Conservation (phyloP, 2,113 vertebrate species). For the Spea multiplicata region DNA sequence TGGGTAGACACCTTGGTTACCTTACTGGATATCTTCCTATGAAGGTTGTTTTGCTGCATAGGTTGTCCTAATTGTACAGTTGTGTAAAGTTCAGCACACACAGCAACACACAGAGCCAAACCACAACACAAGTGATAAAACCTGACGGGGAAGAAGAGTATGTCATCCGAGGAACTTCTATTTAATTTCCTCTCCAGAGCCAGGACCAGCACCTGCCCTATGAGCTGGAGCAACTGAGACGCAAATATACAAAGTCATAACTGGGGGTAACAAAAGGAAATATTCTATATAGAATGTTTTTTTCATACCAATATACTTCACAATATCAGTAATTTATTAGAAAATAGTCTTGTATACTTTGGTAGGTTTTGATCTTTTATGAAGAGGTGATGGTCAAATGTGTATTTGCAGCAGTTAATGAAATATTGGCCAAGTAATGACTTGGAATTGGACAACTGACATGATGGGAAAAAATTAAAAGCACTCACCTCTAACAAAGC, state of each 20-base stretch:
- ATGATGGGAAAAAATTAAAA: not conserved
- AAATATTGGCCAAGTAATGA: not conserved
- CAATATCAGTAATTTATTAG: too few species aligned
- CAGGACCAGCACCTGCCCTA: constrained; percentile 38
- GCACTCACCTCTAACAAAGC: constrained; percentile 62
- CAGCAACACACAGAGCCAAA: constrained; percentile 13
- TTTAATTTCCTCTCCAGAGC: constrained; percentile 28
- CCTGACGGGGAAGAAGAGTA: constrained; percentile 51
- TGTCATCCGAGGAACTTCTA: constrained; percentile 44
- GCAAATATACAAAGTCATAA: constrained; percentile 7
- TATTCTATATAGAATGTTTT: too few species aligned
- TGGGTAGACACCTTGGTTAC: too few species aligned
- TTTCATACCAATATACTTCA: too few species aligned
- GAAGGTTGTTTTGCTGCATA: too few species aligned
- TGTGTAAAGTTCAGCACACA: not conserved
- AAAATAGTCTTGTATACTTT: too few species aligned
- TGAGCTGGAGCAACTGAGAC: constrained; percentile 51
- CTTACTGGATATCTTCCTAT: too few species aligned
- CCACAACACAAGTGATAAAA: constrained; percentile 29
- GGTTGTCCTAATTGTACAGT: not conserved
- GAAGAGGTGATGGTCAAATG: too few species aligned
- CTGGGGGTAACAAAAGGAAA: too few species aligned
- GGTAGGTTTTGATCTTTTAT: too few species aligned
- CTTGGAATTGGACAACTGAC: too few species aligned
- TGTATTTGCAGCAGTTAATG: too few species aligned